Conservation (phyloP, 2,113 vertebrate species). For the Elachura formosa region DNA sequence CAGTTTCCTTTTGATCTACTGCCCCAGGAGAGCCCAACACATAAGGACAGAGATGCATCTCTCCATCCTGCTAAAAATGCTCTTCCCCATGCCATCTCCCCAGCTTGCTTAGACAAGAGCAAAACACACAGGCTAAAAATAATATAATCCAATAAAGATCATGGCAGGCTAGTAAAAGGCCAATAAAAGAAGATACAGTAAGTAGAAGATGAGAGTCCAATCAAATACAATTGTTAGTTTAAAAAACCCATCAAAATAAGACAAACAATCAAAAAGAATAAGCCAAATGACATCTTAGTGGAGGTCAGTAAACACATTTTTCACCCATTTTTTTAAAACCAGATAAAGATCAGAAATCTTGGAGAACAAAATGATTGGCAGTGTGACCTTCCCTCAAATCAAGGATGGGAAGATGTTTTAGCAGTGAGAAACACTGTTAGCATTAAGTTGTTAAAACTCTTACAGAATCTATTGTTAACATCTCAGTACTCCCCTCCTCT, state of each 20-base stretch:
- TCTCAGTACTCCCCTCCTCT: neutral
- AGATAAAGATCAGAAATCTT: neutral
- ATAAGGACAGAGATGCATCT: neutral
- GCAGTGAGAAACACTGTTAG: neutral
- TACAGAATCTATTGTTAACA: neutral
- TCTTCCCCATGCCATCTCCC: neutral
- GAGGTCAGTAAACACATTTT: neutral
- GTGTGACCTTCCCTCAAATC: neutral
- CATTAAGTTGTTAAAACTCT: neutral
- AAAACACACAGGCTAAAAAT: neutral
- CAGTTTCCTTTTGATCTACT: neutral
- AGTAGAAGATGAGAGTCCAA: neutral
- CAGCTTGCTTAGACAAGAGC: neutral
- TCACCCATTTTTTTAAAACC: neutral
- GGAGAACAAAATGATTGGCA: neutral
- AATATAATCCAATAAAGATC: neutral
- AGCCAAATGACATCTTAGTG: neutral
- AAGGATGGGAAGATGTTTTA: neutral
- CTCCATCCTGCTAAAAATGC: neutral
- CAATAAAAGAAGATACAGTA: neutral
- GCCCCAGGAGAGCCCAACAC: neutral
- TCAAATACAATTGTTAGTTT: neutral
- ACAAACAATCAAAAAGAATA: neutral
- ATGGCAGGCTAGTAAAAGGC: neutral
- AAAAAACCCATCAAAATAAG: neutral